Base-by-base conservation (phyloP, 2,888 invertebrate species). In the Craniophora ligustri region DNA sequence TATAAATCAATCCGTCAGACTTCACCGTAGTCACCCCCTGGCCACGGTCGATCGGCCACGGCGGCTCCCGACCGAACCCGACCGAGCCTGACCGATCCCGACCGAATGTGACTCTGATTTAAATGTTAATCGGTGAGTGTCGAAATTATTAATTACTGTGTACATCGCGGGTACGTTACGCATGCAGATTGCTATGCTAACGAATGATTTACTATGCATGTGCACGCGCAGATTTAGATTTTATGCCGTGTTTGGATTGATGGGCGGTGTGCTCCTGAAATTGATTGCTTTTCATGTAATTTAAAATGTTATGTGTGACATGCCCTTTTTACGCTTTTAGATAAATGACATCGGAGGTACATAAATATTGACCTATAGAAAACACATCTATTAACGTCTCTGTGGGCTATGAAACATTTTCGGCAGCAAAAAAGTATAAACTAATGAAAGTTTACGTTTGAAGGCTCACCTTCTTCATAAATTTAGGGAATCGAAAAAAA, bases 181-280 rank as follows among this genome's bases (percentile, higher is more conserved):
- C 86, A 92, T 92, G 91, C 91, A 92, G 92, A 92, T 93, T 92
- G 93, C 88, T 83, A 87, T 84, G 91, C 88, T 86, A 87, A 90
- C 89, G 87, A 91, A 89, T 89, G 87, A 90, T 92, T 85, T 91
- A 92, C 87, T 88, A 92, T 92, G 86, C 83, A 92, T 86, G 81
- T 75, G 79, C 80, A 81, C 77, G 76, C 72, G 75, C 73, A 75
- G 80, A 76, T 73, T 79, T 81, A 75, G 79, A 78, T 75, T 78
- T 78, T 74, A 64, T 76, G 70, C 70, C 73, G 57, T 67, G 72
- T 75, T 66, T 41, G 57, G 65, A 72, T 63, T 67, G 72, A 71
- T 75, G 64, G 59, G 48, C 67, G 15, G 54, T 56, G 63, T 41
- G 49, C 46, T 67, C 53, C 41, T 59, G 41, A 59, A 67, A 60